Percentiles rank a stretch among this genome's conserved stretches.
Conservation (phyloP, 2,888 invertebrate genomes). For the Spodoptera littoralis region DNA sequence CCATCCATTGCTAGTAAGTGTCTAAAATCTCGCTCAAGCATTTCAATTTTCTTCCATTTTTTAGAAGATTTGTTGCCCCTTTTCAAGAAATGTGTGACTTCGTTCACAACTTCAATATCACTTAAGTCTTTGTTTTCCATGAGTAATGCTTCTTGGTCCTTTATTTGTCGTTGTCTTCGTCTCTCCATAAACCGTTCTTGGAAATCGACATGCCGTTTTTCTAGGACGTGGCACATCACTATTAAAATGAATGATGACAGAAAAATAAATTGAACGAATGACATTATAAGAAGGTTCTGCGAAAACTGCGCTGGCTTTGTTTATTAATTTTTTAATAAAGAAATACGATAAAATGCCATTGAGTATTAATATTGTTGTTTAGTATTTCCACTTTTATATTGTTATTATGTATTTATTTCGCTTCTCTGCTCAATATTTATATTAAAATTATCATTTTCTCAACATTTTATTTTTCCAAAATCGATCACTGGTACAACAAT, state of each 20-base stretch:
- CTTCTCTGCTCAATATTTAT: no score
- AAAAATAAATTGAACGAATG: not conserved
- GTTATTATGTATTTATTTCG: no score
- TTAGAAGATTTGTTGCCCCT: constrained; percentile 12
- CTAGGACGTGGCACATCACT: constrained; percentile 2
- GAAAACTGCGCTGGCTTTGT: no score
- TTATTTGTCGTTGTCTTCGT: constrained; percentile 45
- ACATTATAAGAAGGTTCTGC: no score
- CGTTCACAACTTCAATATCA: constrained; percentile 61
- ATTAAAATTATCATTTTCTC: no score
- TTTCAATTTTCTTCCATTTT: constrained; percentile 40
- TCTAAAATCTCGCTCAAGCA: constrained; percentile 67
- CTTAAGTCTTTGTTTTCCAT: constrained; percentile 48
- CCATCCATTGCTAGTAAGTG: constrained; percentile 68
- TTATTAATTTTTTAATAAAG: no score
- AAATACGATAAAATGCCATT: no score
- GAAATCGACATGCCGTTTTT: constrained; percentile 37
- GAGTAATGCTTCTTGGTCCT: constrained; percentile 38
- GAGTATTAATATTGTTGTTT: no score
- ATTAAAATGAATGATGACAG: constrained; percentile 4
- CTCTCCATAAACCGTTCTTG: constrained; percentile 56
- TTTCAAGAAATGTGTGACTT: constrained; percentile 62
- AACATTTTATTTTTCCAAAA: no score
- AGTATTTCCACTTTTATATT: no score
- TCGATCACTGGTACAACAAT: no score